Percentiles rank a stretch among this genome's conserved stretches.
Conservation (phyloP, 1,140 invertebrate genomes). For the Penaeus chinensis region DNA sequence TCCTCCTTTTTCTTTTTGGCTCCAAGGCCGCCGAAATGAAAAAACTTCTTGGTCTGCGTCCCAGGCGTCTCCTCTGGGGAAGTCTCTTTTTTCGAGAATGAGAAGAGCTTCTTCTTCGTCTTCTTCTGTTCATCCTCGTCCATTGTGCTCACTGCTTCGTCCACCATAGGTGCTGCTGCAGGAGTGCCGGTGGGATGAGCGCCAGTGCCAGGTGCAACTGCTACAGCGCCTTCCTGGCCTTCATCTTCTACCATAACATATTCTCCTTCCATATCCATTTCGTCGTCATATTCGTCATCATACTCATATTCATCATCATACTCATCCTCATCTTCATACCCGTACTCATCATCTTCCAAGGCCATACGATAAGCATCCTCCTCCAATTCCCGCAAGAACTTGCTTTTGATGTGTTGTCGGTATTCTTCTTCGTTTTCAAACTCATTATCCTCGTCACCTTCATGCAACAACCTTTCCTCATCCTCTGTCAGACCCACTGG, state of each 20-base stretch:
- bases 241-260: slow-evolving; percentile 52
- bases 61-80: slow-evolving; percentile 31
- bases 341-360: slow-evolving; percentile 44
- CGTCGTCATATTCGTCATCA: slow-evolving; percentile 42
- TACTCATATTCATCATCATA: slow-evolving; percentile 51
- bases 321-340: slow-evolving; percentile 49
- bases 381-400: slow-evolving; percentile 44
- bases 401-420: slow-evolving; percentile 44
- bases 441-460: slow-evolving; percentile 35
- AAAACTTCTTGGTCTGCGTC: slow-evolving; percentile 45
- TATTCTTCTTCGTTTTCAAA: slow-evolving; percentile 51
- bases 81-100: slow-evolving; percentile 37
- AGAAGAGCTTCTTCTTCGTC: slow-evolving; percentile 32
- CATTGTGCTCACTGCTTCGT: slow-evolving; percentile 42
- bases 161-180: slow-evolving; percentile 25
- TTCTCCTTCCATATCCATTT: slow-evolving; percentile 49
- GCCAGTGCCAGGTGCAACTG: neutral
- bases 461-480: slow-evolving; percentile 32
- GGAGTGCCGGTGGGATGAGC: neutral
- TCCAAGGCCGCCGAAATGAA: slow-evolving; percentile 58
- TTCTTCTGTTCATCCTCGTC: slow-evolving; percentile 3
- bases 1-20: slow-evolving; percentile 54
- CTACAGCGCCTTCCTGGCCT: neutral
- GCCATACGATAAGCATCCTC: slow-evolving; percentile 40
- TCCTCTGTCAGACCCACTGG: slow-evolving; percentile 47